Percentiles rank a stretch among this genome's conserved stretches.
Evolutionary conservation across 2,797 vertebrate genomes (phyloP).

Genomic region (Melanotaenia trifasciata): DNA sequence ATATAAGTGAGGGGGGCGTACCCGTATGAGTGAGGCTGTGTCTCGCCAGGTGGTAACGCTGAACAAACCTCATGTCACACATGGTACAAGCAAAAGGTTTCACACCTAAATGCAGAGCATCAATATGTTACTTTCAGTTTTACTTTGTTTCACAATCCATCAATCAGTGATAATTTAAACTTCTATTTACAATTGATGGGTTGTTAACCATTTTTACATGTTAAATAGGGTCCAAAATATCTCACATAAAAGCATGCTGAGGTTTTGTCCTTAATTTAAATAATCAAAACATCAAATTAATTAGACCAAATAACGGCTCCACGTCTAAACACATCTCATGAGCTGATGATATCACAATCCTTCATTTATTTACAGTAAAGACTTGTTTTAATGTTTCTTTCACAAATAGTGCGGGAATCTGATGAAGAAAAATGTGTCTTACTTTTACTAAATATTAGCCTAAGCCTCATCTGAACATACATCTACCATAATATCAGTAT

Average conservation of each 20-base stretch:
- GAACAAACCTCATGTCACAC: conserved; percentile 84
- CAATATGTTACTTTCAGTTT: conserved; percentile 67
- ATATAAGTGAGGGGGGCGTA: conserved; percentile 71
- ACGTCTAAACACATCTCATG: conserved; percentile 79
- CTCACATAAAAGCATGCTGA: conserved; percentile 10
- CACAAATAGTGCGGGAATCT: conserved; percentile 17
- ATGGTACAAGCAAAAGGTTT: conserved; percentile 84
- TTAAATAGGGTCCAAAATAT: conserved; percentile 14
- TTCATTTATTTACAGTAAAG: conserved; percentile 12
- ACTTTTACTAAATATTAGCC: conserved; percentile 34
- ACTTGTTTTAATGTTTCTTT: conserved; percentile 26
- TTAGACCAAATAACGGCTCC: conserved; percentile 61
- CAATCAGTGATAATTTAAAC: conserved; percentile 50
- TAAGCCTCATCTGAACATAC: conserved; percentile 25
- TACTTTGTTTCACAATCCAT: conserved; percentile 60
- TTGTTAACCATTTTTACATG: conserved; percentile 74
- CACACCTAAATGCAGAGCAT: conserved; percentile 83
- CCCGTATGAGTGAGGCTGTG: conserved; percentile 84
- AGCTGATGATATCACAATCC: conserved; percentile 77
- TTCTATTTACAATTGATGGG: conserved; percentile 75
- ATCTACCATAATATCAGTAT: conserved; percentile 33
- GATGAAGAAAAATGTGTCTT: background rate
- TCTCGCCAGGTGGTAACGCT: conserved; percentile 84
- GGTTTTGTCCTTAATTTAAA: conserved; percentile 24
- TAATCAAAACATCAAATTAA: conserved; percentile 36